Conservation (phyloP, 2,113 vertebrate species). For the Neogobius melanostomus region DNA sequence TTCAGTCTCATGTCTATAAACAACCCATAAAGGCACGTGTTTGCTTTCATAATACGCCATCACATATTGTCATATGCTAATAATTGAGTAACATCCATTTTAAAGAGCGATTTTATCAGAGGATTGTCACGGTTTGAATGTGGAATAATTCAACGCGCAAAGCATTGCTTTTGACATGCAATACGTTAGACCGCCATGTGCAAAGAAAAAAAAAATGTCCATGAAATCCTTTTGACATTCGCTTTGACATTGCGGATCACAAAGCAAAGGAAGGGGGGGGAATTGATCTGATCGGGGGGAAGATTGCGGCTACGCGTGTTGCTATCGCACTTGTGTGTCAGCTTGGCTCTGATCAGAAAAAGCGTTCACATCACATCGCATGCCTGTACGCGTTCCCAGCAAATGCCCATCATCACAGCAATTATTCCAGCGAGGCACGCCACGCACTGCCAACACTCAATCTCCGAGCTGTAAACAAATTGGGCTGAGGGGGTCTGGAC, state of each 20-base stretch:
- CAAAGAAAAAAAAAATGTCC: slow-evolving; percentile 1
- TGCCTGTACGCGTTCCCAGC: slow-evolving; percentile 46
- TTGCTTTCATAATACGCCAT: background rate
- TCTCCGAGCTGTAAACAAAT: slow-evolving; percentile 66
- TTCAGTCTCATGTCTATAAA: background rate
- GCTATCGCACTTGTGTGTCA: slow-evolving; percentile 3
- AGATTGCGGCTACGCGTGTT: slow-evolving; percentile 13
- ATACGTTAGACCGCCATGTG: slow-evolving; percentile 12
- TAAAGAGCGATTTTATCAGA: background rate
- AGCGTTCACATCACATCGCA: slow-evolving; percentile 32
- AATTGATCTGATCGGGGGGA: slow-evolving; percentile 38
- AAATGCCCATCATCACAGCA: slow-evolving; percentile 66
- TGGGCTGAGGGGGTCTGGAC: slow-evolving; percentile 50
- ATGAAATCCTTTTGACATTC: slow-evolving; percentile 36
- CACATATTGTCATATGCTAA: background rate
- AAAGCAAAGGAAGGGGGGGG: slow-evolving; percentile 11
- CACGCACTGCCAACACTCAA: slow-evolving; percentile 48
- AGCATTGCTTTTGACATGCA: slow-evolving; percentile 15
- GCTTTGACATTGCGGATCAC: slow-evolving; percentile 34
- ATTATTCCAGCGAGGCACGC: slow-evolving; percentile 61
- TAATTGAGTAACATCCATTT: slow-evolving; percentile 6
- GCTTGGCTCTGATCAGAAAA: slow-evolving; percentile 49
- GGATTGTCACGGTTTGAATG: background rate
- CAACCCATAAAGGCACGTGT: background rate
- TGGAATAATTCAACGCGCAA: slow-evolving; percentile 10